Base-by-base conservation (phyloP, 2,113 vertebrate species). In the Arenaria interpres region DNA sequence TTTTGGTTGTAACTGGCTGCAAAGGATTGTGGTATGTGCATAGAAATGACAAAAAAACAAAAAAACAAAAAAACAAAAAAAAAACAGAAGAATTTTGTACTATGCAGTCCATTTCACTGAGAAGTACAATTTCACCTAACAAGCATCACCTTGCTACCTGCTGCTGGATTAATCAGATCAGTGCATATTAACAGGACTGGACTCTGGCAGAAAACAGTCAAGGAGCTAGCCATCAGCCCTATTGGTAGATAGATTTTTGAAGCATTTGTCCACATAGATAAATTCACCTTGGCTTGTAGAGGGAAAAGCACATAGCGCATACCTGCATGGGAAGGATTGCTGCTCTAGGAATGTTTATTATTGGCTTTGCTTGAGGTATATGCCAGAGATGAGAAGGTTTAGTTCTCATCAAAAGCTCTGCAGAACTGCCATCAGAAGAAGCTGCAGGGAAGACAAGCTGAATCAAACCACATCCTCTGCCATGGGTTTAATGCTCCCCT, bases 111-210 rank as follows among this genome's bases (percentile, higher is more conserved):
- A 91, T 95, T 96, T 90, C 67, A 77, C 37, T 94, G 73, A 86
- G 75, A 94, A 93, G 60, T 91, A 71, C 93, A 37, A 68, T 77
- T 84, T 95, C 74, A 90, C 72, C 72, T 93, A 95, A 83, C 33
- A 88, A 93, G 80, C 56, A 75, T 15, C 73, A 87, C 41, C 79
- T 95, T 87, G 39, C 87, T 93, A 59, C 73, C 64, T 82, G 57
- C 56, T 91, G 73, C 75, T 53, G 89, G 69, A 94, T 96, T 91
- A 87, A 91, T 96, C 88, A 93, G 35, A 62, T 27, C 5, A 68
- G 68, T 69, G 45, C 4, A 0, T 90, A 83, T 87, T 1, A 0
- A 69, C 46, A 78, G 92, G 68, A 89, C 84, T 96, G 74, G 60
- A 78, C 43, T 74, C 80, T 78, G 82, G 48, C 76, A 94, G 74